Evolutionary conservation across 2,113 vertebrate genomes (phyloP).

Genomic region (Corythaixoides concolor): DNA sequence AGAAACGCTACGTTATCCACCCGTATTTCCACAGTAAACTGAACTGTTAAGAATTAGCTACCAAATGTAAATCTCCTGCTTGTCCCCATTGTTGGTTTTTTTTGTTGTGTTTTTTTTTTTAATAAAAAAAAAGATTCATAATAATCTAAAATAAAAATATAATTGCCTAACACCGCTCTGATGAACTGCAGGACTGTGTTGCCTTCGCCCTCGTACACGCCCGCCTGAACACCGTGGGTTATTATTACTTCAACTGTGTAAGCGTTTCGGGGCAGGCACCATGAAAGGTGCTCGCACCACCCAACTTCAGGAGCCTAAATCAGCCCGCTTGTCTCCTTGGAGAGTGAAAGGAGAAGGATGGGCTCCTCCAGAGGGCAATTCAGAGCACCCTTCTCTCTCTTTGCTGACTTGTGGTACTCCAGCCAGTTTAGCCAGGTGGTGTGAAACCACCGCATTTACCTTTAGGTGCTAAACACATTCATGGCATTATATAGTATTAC

Average conservation of each 20-base stretch:
- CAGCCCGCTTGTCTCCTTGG: background rate
- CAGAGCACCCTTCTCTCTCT: background rate
- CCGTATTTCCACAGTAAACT: background rate
- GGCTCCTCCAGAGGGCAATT: background rate
- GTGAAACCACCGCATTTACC: background rate
- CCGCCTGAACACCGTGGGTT: background rate
- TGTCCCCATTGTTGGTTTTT: no score
- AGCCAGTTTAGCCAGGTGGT: background rate
- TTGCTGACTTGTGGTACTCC: background rate
- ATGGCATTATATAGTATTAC: background rate
- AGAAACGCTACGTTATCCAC: background rate
- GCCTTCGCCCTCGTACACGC: background rate
- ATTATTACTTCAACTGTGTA: background rate
- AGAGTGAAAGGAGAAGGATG: background rate
- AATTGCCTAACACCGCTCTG: background rate
- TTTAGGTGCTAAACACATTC: background rate
- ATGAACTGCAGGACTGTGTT: background rate
- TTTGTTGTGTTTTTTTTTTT: background rate
- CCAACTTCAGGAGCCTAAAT: background rate
- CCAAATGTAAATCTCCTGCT: background rate
- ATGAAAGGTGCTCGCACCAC: background rate
- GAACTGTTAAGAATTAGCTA: background rate
- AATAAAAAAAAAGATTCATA: background rate
- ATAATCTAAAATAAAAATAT: background rate
- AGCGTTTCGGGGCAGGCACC: background rate